Percentiles rank a stretch among this genome's conserved stretches.
Conservation (phyloP, 2,888 invertebrate genomes). For the Maniola hyperantus region DNA sequence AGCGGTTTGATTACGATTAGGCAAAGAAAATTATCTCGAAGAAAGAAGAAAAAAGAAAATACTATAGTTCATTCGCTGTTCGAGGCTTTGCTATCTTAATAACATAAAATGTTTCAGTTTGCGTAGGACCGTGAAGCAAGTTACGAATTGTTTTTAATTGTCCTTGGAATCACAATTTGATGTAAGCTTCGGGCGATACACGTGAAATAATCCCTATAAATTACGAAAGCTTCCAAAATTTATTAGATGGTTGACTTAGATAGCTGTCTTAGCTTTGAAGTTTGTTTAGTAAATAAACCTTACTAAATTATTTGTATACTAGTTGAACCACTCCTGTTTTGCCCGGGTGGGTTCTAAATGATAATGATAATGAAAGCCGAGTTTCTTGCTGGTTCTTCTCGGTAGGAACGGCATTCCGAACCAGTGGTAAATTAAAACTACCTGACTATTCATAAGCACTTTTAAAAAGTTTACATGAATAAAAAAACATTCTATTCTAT, state of each 20-base stretch:
- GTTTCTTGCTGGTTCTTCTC: too few relatives aligned
- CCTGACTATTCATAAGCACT: too few relatives aligned
- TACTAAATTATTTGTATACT: too few relatives aligned
- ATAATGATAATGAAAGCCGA: too few relatives aligned
- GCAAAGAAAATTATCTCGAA: background rate
- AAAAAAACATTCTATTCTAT: too few relatives aligned
- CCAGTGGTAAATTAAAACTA: too few relatives aligned
- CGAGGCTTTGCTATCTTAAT: background rate
- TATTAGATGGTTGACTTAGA: background rate
- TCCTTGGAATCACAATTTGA: background rate
- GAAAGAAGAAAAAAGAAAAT: too few relatives aligned
- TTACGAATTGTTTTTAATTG: background rate
- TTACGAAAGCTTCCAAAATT: background rate
- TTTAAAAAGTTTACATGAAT: too few relatives aligned
- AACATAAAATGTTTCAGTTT: background rate
- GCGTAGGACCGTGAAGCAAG: constrained; percentile 1
- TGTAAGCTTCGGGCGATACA: background rate
- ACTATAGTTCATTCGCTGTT: background rate
- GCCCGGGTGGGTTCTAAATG: too few relatives aligned
- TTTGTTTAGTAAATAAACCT: background rate
- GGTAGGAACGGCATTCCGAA: too few relatives aligned
- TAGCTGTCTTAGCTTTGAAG: background rate
- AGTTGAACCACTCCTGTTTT: too few relatives aligned
- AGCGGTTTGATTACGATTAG: too few relatives aligned
- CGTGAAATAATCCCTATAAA: background rate